Evolutionary conservation across 2,888 invertebrate species (phyloP).

Genomic region (Catocala nupta): DNA sequence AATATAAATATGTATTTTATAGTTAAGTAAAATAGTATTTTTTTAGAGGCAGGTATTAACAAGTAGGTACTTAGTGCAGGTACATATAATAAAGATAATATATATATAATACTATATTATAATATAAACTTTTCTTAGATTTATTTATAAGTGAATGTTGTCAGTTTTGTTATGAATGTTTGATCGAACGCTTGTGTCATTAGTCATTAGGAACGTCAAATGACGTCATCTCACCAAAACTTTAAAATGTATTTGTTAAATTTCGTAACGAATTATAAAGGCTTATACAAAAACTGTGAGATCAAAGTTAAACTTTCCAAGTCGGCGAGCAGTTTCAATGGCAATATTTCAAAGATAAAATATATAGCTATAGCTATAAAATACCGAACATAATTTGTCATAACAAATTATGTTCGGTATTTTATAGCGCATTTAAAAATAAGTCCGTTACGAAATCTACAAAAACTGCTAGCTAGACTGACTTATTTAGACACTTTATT

Average conservation of each 20-base stretch:
- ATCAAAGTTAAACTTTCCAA: no score
- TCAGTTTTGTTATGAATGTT: conserved; percentile 19
- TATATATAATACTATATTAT: conserved; percentile 15
- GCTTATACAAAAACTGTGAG: no score
- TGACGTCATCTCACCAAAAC: conserved; percentile 9
- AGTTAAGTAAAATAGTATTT: conserved; percentile 47
- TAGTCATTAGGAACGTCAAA: not conserved
- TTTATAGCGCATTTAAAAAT: not conserved
- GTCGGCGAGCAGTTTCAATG: no score
- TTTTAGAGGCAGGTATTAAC: conserved; percentile 41
- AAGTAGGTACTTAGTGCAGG: conserved; percentile 50
- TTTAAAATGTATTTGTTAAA: conserved; percentile 13
- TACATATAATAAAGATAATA: conserved; percentile 37
- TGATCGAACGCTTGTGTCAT: not conserved
- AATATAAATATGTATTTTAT: conserved; percentile 30
- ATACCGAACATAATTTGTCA: no score
- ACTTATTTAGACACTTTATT: conserved; percentile 42
- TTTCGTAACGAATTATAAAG: conserved; percentile 27
- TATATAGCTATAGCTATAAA: no score
- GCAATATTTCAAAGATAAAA: no score
- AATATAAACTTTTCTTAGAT: conserved; percentile 11
- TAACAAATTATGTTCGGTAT: not conserved
- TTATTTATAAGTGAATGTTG: conserved; percentile 10
- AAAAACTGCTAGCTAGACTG: conserved; percentile 39
- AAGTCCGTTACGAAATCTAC: conserved; percentile 31